Conservation (phyloP, 1,140 invertebrate genomes). For the Drosophila santomea region DNA sequence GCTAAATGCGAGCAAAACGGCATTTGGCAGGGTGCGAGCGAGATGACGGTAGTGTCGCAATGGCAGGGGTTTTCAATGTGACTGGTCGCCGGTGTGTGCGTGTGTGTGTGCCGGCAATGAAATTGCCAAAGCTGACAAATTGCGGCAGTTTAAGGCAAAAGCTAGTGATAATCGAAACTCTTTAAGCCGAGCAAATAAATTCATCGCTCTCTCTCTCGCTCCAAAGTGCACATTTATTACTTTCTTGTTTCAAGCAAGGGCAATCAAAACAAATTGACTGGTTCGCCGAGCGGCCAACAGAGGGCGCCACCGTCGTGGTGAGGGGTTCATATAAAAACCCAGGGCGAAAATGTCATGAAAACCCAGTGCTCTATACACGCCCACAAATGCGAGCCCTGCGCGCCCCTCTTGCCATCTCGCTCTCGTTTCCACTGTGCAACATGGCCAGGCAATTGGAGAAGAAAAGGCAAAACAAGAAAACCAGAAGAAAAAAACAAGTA, state of each 20-base stretch:
- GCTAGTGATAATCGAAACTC: slow-evolving; percentile 28
- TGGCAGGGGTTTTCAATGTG: slow-evolving; percentile 75
- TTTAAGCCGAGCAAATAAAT: slow-evolving; percentile 38
- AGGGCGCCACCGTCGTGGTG: slow-evolving; percentile 40
- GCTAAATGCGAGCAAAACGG: slow-evolving; percentile 46
- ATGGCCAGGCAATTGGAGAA: neutral
- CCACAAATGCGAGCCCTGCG: slow-evolving; percentile 53
- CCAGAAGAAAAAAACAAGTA: no score
- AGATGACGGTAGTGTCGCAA: slow-evolving; percentile 46
- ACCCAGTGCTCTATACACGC: slow-evolving; percentile 45
- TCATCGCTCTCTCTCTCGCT: slow-evolving; percentile 10
- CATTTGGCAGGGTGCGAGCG: slow-evolving; percentile 40
- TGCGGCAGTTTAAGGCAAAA: slow-evolving; percentile 42
- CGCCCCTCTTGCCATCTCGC: slow-evolving; percentile 27
- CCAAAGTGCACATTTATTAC: neutral
- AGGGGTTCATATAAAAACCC: slow-evolving; percentile 35
- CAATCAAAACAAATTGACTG: slow-evolving; percentile 31
- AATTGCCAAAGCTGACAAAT: slow-evolving; percentile 56
- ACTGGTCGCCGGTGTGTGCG: slow-evolving; percentile 67
- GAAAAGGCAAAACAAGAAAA: slow-evolving; percentile 13
- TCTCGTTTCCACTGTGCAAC: slow-evolving; percentile 26
- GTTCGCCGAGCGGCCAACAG: slow-evolving; percentile 36
- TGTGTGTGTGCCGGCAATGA: slow-evolving; percentile 41
- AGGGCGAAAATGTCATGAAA: slow-evolving; percentile 46
- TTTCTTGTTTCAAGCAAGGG: slow-evolving; percentile 11